A percentile compares a stretch with the other conserved stretches of the same genome.
Conservation (phyloP, 2,113 vertebrate species). For the Tauraco erythrolophus region DNA sequence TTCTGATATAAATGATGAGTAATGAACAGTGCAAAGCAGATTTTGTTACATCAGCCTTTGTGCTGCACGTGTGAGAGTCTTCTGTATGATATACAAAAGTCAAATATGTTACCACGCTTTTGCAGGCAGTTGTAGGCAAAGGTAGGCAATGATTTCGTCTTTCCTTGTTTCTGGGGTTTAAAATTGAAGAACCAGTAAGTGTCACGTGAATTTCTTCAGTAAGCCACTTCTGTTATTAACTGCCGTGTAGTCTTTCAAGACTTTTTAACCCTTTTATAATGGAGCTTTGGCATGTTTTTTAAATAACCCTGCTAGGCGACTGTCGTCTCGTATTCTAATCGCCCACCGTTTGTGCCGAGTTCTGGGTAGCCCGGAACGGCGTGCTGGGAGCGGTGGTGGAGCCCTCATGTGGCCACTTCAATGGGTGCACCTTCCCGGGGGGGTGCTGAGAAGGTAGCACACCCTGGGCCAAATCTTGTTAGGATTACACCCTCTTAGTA, state of each 20-base stretch:
- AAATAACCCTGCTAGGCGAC: accelerated
- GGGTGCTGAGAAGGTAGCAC: accelerated
- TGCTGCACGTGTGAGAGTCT: neutral
- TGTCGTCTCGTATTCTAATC: accelerated
- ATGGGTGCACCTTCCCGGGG: accelerated
- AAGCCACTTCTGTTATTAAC: neutral
- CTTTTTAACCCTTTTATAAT: neutral
- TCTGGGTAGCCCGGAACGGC: accelerated
- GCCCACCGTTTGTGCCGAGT: accelerated
- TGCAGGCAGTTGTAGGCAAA: neutral
- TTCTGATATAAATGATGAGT: neutral
- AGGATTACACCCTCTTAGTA: accelerated
- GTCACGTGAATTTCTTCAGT: accelerated
- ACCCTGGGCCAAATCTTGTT: neutral
- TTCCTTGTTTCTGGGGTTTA: neutral
- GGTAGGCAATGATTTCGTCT: neutral
- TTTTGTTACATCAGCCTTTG: neutral
- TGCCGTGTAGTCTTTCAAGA: neutral
- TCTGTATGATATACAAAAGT: accelerated
- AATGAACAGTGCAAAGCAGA: neutral
- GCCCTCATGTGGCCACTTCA: neutral
- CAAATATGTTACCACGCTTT: neutral
- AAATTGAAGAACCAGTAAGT: neutral
- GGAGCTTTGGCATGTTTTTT: neutral
- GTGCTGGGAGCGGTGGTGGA: neutral